Percentiles rank a stretch among this genome's conserved stretches.
Conservation (phyloP, 2,113 vertebrate species). For the Accipiter cooperii region DNA sequence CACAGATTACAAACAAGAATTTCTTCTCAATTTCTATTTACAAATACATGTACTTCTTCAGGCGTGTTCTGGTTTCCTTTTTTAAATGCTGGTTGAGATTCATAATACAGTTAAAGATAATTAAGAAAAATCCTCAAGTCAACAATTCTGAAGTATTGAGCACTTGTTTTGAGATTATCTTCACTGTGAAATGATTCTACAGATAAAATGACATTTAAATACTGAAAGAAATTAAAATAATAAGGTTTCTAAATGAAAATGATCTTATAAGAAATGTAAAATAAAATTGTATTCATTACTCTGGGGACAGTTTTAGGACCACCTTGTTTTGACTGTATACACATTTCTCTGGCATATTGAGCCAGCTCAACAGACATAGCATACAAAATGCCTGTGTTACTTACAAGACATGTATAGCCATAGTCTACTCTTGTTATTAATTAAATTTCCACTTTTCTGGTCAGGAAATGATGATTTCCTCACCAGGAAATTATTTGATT, state of each 20-base stretch:
- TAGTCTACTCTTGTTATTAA: background rate
- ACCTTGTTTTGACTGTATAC: background rate
- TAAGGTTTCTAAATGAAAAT: background rate
- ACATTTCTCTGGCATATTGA: background rate
- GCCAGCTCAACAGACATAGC: background rate
- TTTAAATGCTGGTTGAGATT: background rate
- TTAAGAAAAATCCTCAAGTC: background rate
- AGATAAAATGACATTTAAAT: background rate
- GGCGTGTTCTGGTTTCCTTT: background rate
- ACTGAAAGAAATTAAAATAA: background rate
- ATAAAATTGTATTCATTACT: background rate
- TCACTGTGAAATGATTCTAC: background rate
- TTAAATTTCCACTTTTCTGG: background rate
- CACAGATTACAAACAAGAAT: background rate
- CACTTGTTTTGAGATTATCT: background rate
- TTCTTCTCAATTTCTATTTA: background rate
- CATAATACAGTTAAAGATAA: background rate
- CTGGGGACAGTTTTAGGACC: background rate
- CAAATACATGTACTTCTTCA: background rate
- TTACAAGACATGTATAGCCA: background rate
- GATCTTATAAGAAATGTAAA: background rate
- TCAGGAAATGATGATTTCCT: background rate
- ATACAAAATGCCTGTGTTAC: background rate
- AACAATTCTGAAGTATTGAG: background rate
- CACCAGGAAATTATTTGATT: background rate